Evolutionary conservation across 1,140 invertebrate genomes (phyloP).

Genomic region (Asbolus verrucosus): DNA sequence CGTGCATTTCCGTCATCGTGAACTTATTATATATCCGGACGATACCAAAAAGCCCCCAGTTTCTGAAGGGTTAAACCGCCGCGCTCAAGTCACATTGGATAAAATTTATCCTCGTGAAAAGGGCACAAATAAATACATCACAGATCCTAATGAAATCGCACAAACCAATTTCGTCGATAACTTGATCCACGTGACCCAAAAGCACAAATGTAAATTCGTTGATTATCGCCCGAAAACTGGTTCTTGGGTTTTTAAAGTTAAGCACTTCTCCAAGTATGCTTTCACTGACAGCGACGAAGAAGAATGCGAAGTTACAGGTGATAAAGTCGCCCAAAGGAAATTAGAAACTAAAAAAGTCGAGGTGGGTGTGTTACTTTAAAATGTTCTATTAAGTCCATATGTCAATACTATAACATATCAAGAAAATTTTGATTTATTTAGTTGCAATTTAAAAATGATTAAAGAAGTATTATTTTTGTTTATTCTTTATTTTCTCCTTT

Average conservation of each 20-base stretch:
- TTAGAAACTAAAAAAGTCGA: constrained; percentile 36
- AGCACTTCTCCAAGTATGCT: constrained; percentile 98
- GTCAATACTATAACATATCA: no score
- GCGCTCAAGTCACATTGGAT: constrained; percentile 93
- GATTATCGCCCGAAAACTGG: constrained; percentile 96
- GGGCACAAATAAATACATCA: constrained; percentile 82
- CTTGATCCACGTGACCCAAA: constrained; percentile 84
- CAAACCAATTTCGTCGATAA: constrained; percentile 91
- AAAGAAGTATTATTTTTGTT: no score
- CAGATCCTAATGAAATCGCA: constrained; percentile 80
- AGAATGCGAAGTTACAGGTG: constrained; percentile 66
- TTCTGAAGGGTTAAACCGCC: constrained; percentile 90
- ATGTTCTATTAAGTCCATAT: no score
- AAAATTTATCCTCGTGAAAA: constrained; percentile 95
- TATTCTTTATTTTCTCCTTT: no score
- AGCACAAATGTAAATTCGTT: constrained; percentile 90
- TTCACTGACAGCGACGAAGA: constrained; percentile 92
- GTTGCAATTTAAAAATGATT: no score
- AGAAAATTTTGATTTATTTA: no score
- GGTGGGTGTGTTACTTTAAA: not conserved
- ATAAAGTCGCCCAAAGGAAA: no score
- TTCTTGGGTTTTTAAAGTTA: constrained; percentile 94
- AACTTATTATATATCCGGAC: constrained; percentile 80
- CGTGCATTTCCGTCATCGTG: constrained; percentile 81
- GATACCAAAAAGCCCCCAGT: constrained; percentile 79